Percentiles rank a stretch among this genome's conserved stretches.
phyloP scores from a whole-genome alignment of 2,113 vertebrate genomes.

The Varanus salvator region DNA sequence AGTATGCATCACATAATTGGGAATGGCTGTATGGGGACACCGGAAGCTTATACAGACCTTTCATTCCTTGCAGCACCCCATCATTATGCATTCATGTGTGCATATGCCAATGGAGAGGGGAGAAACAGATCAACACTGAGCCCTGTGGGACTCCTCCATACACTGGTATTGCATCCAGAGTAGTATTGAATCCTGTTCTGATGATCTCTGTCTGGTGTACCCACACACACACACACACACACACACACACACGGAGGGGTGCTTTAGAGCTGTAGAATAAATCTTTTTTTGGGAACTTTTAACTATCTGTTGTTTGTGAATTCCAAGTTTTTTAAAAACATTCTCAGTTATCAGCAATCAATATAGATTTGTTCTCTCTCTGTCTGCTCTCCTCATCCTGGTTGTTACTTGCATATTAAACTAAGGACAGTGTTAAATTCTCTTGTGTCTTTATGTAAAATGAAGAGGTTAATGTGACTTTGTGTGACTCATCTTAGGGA shows the following conservation, averaged over 20 bases:
- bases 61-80: not conserved
- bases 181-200: not conserved
- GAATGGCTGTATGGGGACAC: not conserved
- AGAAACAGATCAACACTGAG: not conserved
- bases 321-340: constrained; percentile 12
- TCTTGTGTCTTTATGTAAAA: not conserved
- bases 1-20: not conserved
- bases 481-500: not conserved
- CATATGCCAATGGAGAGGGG: constrained; percentile 8
- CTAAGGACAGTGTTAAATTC: not conserved
- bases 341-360: not conserved
- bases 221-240: not conserved
- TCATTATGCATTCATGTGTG: not conserved
- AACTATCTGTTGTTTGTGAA: constrained; percentile 5
- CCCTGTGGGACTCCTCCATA: not conserved
- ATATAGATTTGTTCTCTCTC: not conserved
- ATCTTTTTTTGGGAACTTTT: constrained; percentile 36
- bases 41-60: not conserved
- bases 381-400: not conserved
- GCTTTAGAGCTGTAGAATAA: constrained; percentile 1
- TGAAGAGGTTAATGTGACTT: not conserved
- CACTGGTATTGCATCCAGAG: not conserved
- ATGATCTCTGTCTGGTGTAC: not conserved
- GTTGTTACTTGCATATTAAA: constrained; percentile 21
- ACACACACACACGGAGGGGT: constrained; percentile 27